Evolutionary conservation across 1,140 invertebrate genomes (phyloP).

Genomic region (Penaeus japonicus): DNA sequence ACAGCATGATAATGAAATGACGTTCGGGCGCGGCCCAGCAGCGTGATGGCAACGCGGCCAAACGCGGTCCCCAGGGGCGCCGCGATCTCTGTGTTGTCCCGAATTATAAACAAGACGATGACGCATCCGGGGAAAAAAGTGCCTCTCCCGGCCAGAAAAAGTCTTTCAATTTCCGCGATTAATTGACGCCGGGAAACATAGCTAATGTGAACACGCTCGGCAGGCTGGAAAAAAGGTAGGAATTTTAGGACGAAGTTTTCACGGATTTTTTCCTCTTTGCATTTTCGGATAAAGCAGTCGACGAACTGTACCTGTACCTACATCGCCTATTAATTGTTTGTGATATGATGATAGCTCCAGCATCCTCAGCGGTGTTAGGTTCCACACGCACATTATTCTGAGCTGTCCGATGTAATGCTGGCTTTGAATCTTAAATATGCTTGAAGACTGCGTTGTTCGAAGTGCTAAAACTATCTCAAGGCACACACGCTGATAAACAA

Average conservation of each 20-base stretch:
- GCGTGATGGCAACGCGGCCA: background rate
- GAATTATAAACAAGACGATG: constrained; percentile 52
- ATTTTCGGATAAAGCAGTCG: too few relatives aligned
- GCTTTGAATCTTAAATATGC: too few relatives aligned
- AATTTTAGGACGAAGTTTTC: constrained; percentile 26
- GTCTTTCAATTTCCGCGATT: constrained; percentile 35
- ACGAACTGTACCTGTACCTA: too few relatives aligned
- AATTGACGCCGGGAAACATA: constrained; percentile 49
- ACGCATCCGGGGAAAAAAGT: constrained; percentile 28
- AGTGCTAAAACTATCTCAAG: too few relatives aligned
- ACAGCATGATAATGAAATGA: constrained; percentile 7
- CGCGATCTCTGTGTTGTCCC: constrained; percentile 24
- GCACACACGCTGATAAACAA: too few relatives aligned
- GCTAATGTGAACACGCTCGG: constrained; percentile 38
- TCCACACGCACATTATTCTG: too few relatives aligned
- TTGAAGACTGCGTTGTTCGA: too few relatives aligned
- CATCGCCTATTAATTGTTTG: too few relatives aligned
- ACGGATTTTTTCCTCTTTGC: background rate
- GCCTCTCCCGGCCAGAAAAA: constrained; percentile 17
- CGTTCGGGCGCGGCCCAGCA: too few relatives aligned
- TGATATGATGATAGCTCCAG: too few relatives aligned
- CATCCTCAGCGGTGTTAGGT: too few relatives aligned
- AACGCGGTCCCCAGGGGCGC: background rate
- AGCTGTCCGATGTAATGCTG: too few relatives aligned
- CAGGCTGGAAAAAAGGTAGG: background rate